These are phyloP conservation scores for Cisticola juncidis DNA, from an alignment of 2,113 vertebrate species.

Conservation along the genomic window DNA sequence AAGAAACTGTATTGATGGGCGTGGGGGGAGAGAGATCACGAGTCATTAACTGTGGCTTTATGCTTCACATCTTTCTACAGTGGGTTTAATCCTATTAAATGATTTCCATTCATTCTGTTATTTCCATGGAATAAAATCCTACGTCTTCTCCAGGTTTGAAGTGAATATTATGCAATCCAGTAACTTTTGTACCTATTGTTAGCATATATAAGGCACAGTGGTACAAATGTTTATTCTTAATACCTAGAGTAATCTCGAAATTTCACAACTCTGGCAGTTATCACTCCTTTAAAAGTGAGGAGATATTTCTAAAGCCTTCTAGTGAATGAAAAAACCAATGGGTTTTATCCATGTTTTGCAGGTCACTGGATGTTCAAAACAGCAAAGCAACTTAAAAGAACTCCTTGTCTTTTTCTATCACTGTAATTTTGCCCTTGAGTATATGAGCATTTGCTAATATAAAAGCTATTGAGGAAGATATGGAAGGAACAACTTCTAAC, in stretches of 20 bases:
- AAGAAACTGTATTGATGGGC: background rate
- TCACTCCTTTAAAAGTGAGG: conserved; percentile 19
- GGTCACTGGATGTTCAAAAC: conserved; percentile 23
- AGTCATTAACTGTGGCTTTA: background rate
- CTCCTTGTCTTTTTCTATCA: background rate
- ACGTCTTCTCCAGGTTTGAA: background rate
- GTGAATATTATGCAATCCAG: background rate
- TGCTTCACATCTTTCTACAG: background rate
- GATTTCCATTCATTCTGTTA: background rate
- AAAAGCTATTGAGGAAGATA: background rate
- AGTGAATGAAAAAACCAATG: background rate
- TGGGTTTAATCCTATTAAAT: background rate
- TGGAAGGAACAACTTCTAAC: background rate
- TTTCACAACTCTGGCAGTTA: conserved; percentile 19
- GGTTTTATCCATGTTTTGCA: conserved; percentile 20
- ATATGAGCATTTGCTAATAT: conserved; percentile 5
- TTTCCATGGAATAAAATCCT: background rate
- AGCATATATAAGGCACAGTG: background rate
- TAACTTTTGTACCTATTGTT: background rate
- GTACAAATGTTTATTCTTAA: conserved; percentile 26
- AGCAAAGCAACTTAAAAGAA: conserved; percentile 3
- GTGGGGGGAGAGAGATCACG: accelerated
- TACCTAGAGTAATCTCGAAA: conserved; percentile 25
- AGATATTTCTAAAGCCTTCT: conserved; percentile 8
- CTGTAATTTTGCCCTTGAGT: background rate